Base-by-base conservation (phyloP, 2,113 vertebrate genomes). In the Eretmochelys imbricata region DNA sequence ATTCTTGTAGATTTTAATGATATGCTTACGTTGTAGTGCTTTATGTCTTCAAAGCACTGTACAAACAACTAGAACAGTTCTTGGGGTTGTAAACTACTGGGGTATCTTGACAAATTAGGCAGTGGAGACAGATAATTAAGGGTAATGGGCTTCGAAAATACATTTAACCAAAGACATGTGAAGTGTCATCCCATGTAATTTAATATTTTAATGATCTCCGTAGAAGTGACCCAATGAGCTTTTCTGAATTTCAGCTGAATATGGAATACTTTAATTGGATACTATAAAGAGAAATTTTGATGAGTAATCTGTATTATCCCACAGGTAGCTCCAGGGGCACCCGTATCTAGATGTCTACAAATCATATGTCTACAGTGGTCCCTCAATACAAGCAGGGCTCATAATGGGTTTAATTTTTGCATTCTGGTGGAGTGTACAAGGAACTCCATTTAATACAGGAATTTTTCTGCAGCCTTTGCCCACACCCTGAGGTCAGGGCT, bases 401-500 rank as follows among this genome's bases (percentile, higher is more conserved):
- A 2, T 81, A 27, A 20, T 65, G 1, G 14, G 10, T 75, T 72
- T 50, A 91, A 29, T 82, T 27, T 35, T 94, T 80, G 48, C 10
- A 0, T 5, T 10, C 38, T 2, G 38, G 76, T 11, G 9, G 48
- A 49, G 53, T 5, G 25, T 25, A 27, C n/a, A 12, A 17, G 7
- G 22, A 81, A 16, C 19, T 17, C 59, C 59, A 65, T 65, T 65
- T 65, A 59, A 59, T 59, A 59, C 11, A 59, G 25, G 57, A 59
- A 10, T 12, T 59, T 29, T 27, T 12, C 57, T 59, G 10, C 12
- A 11, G 57, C 57, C 27, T 4, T 59, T 59, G 25, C 57, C 57
- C 27, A 10, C 27, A 35, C 29, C 0, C 0, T 25, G 10, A 89
- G n/a, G 82, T 53, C 76, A 8, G n/a, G 42, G 90, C n/a, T 90